These are phyloP conservation scores for Tetrapedia diversipes DNA, from an alignment of 2,888 invertebrate species.

Conservation along the genomic window DNA sequence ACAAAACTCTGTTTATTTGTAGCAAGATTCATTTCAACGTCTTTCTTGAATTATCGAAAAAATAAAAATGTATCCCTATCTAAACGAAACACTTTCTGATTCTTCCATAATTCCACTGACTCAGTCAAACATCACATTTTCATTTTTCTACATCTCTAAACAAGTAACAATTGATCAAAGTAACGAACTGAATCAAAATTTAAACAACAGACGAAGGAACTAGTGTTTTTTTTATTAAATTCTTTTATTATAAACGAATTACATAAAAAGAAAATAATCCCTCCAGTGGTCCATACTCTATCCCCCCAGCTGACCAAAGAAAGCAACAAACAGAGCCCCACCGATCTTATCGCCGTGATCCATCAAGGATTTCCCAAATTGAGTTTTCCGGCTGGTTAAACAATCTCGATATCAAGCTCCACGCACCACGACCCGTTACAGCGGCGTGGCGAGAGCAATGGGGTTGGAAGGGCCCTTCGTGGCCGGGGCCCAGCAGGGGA, in stretches of 20 bases:
- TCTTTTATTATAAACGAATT: too few relatives aligned
- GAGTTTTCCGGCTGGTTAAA: conserved; percentile 53
- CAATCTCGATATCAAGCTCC: conserved; percentile 39
- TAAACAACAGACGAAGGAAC: too few relatives aligned
- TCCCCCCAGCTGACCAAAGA: not conserved
- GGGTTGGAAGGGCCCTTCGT: conserved; percentile 57
- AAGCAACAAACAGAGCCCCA: not conserved
- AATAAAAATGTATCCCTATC: too few relatives aligned
- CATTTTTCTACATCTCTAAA: too few relatives aligned
- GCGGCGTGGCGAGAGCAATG: conserved; percentile 27
- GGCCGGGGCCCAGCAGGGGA: conserved; percentile 75
- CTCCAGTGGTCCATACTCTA: too few relatives aligned
- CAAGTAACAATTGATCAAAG: too few relatives aligned
- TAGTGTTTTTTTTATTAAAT: too few relatives aligned
- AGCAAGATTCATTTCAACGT: not conserved
- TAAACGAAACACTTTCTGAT: not conserved
- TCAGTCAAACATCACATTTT: too few relatives aligned
- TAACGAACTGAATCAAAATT: too few relatives aligned
- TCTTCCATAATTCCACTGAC: not conserved
- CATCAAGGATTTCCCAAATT: conserved; percentile 52
- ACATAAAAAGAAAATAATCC: too few relatives aligned
- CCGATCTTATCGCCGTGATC: conserved; percentile 20
- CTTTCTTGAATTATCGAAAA: too few relatives aligned
- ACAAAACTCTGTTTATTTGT: too few relatives aligned
- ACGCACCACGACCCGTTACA: conserved; percentile 5